Evolutionary conservation across 2,113 vertebrate genomes (phyloP), one percentile per base, ranked within the genome.

Genomic region (Dasyurus viverrinus): DNA sequence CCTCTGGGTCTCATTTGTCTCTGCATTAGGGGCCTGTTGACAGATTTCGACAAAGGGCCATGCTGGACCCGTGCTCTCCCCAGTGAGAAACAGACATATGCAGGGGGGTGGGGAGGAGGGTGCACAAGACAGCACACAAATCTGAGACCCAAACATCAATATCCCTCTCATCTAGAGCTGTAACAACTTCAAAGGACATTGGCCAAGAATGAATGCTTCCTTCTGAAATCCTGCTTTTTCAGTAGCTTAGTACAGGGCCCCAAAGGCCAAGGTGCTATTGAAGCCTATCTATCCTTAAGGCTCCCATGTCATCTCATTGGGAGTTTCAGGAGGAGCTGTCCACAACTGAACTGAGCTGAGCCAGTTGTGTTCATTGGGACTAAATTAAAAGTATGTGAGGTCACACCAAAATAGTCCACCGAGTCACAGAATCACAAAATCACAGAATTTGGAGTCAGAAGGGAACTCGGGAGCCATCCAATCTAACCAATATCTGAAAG

Each of bases 31-130:
- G 26, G 36, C 89, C 76, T 92, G 30, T 90, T 97, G 93, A 95
- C 94, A 97, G 76, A 95, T 94, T 94, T 96, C 96, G 94, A 96
- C 84, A 97, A 96, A 52, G n/a, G 84, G 46, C 30, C 50, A 89
- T 50, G 68, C 68, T 68, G n/a, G n/a, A n/a, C 68, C 36, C n/a
- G 1, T 84, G 68, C n/a, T 90, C 47, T 50, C 2, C 7, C 46
- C 25, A 12, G 46, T 26, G 47, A 50, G 89, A 47, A 10, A 50
- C 68, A 84, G 36, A 84, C 36, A 42, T n/a, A 8, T 42, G 0
- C 0, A 3, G 68, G 36, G 36, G 25, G 26, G 26, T 1, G 54
- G 54, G 48, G 50, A 9, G 8, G 0, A 9, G 8, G 4, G 8
- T n/a, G n/a, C 50, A 76, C 46, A 94, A 93, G n/a, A 95, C 89